Evolutionary conservation across 2,113 vertebrate species (phyloP).

Genomic region (Antidorcas marsupialis): DNA sequence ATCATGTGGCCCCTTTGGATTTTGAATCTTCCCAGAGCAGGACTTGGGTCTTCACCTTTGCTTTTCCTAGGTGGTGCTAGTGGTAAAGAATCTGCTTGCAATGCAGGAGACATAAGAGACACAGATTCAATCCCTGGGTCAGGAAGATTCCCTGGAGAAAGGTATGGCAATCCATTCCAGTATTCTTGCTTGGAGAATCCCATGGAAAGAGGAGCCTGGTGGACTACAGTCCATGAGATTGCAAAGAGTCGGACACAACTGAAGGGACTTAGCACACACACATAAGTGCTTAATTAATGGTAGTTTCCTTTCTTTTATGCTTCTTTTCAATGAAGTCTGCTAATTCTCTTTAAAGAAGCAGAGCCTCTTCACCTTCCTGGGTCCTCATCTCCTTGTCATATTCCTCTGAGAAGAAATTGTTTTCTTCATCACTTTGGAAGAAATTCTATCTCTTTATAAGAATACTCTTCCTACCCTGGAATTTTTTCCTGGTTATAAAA

Average conservation of each 20-base stretch:
- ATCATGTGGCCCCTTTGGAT: not conserved
- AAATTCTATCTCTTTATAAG: not conserved
- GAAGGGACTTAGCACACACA: not conserved
- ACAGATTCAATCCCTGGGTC: not conserved
- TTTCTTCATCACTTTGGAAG: not conserved
- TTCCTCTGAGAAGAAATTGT: not conserved
- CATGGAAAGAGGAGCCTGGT: not conserved
- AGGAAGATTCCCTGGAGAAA: not conserved
- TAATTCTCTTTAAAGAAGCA: conserved; percentile 17
- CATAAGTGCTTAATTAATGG: not conserved
- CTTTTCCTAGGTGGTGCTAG: not conserved
- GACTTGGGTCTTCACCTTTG: conserved; percentile 7
- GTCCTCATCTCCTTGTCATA: not conserved
- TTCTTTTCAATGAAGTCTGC: not conserved
- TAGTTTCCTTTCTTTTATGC: not conserved
- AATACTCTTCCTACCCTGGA: not conserved
- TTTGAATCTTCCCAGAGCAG: not conserved
- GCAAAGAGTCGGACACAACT: not conserved
- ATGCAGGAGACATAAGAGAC: not conserved
- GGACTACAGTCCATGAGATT: not conserved
- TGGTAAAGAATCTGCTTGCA: not conserved
- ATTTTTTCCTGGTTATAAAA: conserved; percentile 4
- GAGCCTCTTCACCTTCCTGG: not conserved
- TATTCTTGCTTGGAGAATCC: not conserved
- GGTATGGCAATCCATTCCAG: not conserved